Percentiles rank a stretch among this genome's conserved stretches.
phyloP scores from a whole-genome alignment of 2,888 invertebrate species.

The Philaethria dido region DNA sequence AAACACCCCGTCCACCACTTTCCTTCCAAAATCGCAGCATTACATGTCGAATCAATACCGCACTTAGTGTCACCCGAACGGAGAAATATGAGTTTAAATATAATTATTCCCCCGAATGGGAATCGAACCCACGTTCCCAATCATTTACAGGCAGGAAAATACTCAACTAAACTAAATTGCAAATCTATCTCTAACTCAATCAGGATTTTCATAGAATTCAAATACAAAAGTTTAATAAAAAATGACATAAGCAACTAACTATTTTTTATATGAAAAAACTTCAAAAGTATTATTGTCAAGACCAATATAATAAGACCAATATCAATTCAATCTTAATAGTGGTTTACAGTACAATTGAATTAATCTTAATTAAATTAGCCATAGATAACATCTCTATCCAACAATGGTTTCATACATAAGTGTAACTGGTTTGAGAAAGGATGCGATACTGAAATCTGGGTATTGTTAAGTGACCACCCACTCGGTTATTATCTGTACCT shows the following conservation, averaged over 20 bases:
- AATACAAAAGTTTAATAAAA: neutral
- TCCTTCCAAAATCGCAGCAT: too few species aligned
- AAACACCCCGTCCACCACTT: too few species aligned
- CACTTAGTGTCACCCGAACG: too few species aligned
- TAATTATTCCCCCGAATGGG: too few species aligned
- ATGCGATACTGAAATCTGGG: slow-evolving; percentile 42
- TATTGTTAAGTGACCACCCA: slow-evolving; percentile 49
- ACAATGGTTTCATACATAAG: slow-evolving; percentile 20
- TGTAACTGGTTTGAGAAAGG: slow-evolving; percentile 15
- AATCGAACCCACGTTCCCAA: too few species aligned
- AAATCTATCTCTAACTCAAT: neutral
- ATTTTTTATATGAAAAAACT: neutral
- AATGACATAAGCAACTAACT: neutral
- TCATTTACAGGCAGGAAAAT: too few species aligned
- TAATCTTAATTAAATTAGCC: slow-evolving; percentile 30
- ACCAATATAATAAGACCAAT: slow-evolving; percentile 10
- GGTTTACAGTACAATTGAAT: slow-evolving; percentile 13
- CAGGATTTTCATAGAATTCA: neutral
- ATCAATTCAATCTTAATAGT: slow-evolving; percentile 5
- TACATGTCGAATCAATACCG: too few species aligned
- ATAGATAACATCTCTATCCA: slow-evolving; percentile 36
- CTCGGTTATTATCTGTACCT: slow-evolving; percentile 40
- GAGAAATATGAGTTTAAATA: too few species aligned
- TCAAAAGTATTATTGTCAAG: slow-evolving; percentile 2
- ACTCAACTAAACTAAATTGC: neutral